Percentiles rank a stretch among this genome's conserved stretches.
Conservation (phyloP, 2,113 vertebrate genomes). For the Leucopsar rothschildi region DNA sequence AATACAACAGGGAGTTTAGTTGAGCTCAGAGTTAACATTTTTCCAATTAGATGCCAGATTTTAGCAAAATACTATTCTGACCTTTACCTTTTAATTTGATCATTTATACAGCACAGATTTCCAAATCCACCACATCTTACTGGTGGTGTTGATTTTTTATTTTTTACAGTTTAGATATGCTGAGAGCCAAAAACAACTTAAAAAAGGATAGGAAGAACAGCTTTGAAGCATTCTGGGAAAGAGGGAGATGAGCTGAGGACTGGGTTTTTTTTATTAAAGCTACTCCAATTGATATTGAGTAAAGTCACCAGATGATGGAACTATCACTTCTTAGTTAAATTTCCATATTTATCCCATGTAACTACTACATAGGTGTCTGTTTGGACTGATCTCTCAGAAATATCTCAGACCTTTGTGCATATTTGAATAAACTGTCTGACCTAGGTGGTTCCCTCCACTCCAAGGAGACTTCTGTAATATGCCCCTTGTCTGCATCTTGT, state of each 20-base stretch:
- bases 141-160: not conserved
- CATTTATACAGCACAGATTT: not conserved
- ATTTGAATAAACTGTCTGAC: not conserved
- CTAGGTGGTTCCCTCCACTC: not conserved
- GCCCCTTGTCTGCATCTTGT: not conserved
- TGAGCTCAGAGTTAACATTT: not conserved
- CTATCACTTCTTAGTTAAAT: not conserved
- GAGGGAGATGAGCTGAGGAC: not conserved
- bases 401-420: not conserved
- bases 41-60: conserved; percentile 6
- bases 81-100: conserved; percentile 1
- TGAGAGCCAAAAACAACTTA: not conserved
- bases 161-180: not conserved
- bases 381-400: not conserved
- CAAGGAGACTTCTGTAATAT: not conserved
- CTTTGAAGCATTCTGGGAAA: not conserved
- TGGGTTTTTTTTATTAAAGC: not conserved
- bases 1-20: not conserved
- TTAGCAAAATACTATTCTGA: not conserved
- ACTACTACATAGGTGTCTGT: not conserved
- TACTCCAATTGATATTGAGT: not conserved
- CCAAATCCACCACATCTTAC: not conserved
- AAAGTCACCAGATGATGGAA: not conserved
- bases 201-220: not conserved
- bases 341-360: not conserved